These are phyloP conservation scores for Stichopus horrens DNA, from an alignment of 53 echinoderm and acorn worm genomes.

Conservation along the genomic window DNA sequence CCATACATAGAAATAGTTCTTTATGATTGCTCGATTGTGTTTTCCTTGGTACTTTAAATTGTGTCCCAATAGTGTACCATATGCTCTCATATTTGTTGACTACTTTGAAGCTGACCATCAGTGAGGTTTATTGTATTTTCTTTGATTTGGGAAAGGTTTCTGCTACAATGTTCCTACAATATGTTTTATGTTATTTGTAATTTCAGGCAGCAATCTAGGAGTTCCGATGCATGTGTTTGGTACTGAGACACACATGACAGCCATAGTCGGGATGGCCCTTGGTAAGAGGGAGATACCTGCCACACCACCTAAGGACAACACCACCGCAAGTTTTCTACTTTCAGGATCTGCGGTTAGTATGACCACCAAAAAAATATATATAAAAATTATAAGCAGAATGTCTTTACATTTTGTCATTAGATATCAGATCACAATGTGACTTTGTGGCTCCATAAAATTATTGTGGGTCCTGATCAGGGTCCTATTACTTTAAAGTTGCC, in stretches of 20 bases:
- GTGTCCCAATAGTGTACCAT: no score
- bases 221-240: constrained; percentile 96
- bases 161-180: no score
- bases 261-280: constrained; percentile 93
- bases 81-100: no score
- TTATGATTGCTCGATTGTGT: no score
- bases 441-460: neutral
- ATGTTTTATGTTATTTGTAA: neutral
- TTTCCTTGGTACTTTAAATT: no score
- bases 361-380: no score
- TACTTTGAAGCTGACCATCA: no score
- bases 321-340: constrained; percentile 88
- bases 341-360: constrained; percentile 91
- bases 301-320: constrained; percentile 66
- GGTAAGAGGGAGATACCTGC: constrained; percentile 77
- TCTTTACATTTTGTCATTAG: neutral
- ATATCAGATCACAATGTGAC: neutral
- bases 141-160: no score
- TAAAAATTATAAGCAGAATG: neutral
- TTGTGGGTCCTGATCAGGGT: neutral
- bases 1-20: no score
- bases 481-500: no score
- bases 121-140: no score
- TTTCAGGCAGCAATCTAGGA: constrained; percentile 78
- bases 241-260: constrained; percentile 98